Evolutionary conservation across 2,888 invertebrate species (phyloP), one percentile per base, ranked within the genome.

Genomic region (Amphimallon solstitiale): DNA sequence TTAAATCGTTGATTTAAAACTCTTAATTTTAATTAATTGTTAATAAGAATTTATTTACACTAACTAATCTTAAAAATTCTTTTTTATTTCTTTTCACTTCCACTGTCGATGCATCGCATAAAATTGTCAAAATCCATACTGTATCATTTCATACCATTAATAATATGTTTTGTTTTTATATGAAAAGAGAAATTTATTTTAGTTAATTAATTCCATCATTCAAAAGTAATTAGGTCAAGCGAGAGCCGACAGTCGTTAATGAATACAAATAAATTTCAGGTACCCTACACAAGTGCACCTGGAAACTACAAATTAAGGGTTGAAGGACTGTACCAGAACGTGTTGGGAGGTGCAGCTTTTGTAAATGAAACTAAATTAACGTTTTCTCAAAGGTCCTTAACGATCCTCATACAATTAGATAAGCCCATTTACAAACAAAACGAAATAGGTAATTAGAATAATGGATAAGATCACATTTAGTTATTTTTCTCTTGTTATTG

Each of bases 381-480:
- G 1, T 98, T 97, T 83, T 94, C 94, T 0, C 91, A 92, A 74
- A 87, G 97, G 38, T 95, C 96, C 52, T 94, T 97, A 91, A 96
- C 97, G 0, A 94, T 97, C 70, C 96, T 97, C 80, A 92, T 98
- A 72, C 97, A 97, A 82, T 90, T 94, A 75, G 96, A 97, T 80
- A 96, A 96, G 78, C 97, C 97, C 0, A 89, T 97, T 3, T 98
- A 98, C 78, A 95, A 91, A 89, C 97, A 97, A 81, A 91, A 93
- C 3, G 94, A 97, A 81, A 92, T 86, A 65, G 89, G 91, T 91
- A 79, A 80, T 19, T 51, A 21, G 35, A 51, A 10, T 15, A 14
- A 29, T n/a, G 52, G 10, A 6, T n/a, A 52, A 21, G 29, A 12
- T 7, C 14, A 10, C 2, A 21, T 52, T 29, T 23, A 49, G 7